phyloP scores from a whole-genome alignment of 1,140 invertebrate genomes.

The Metaphire vulgaris region DNA sequence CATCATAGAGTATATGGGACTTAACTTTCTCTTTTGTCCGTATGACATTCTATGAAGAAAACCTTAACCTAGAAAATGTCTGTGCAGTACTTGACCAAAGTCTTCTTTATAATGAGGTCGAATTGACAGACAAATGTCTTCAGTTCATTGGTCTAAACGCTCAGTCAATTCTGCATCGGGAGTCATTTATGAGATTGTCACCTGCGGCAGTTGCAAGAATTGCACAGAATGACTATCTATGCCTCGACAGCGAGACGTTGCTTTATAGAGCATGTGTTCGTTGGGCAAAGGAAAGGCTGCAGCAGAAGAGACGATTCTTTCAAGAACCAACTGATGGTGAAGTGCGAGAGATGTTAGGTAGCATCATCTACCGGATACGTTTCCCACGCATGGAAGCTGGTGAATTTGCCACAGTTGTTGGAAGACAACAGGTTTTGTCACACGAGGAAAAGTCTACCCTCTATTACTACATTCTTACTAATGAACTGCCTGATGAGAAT shows the following conservation, averaged over 20 bases:
- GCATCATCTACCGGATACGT: conserved; percentile 23
- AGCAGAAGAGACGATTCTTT: neutral
- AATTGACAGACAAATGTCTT: conserved; percentile 17
- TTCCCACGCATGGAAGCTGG: conserved; percentile 19
- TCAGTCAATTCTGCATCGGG: neutral
- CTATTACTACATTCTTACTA: conserved; percentile 14
- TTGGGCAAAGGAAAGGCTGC: conserved; percentile 17
- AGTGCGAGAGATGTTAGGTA: conserved; percentile 14
- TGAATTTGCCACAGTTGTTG: conserved; percentile 26
- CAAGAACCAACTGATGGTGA: conserved; percentile 1
- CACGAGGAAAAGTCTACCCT: conserved; percentile 19
- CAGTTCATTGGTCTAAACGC: conserved; percentile 15
- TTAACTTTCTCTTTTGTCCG: too few relatives aligned
- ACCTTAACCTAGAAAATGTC: conserved; percentile 16
- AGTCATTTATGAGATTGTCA: conserved; percentile 13
- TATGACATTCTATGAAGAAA: conserved; percentile 4
- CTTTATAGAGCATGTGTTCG: conserved; percentile 17
- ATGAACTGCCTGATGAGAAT: neutral
- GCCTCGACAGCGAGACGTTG: conserved; percentile 8
- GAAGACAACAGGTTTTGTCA: conserved; percentile 7
- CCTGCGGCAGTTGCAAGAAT: neutral
- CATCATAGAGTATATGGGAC: too few relatives aligned
- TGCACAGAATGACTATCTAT: conserved; percentile 11
- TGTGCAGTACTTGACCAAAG: conserved; percentile 20
- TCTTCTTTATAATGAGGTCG: conserved; percentile 12